phyloP scores from a whole-genome alignment of 2,797 vertebrate genomes.

The Poecilia gillii region DNA sequence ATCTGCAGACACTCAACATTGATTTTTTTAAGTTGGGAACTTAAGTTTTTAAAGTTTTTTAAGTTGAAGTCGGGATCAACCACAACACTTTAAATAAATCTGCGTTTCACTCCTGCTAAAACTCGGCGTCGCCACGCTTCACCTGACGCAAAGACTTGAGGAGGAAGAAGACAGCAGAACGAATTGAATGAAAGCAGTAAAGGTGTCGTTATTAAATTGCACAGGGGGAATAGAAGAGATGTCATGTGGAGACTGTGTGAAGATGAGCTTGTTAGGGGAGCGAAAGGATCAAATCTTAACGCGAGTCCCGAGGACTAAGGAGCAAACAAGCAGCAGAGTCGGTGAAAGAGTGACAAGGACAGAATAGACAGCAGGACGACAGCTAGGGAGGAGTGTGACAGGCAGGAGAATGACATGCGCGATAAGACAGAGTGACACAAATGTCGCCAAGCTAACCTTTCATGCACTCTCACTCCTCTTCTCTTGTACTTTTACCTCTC shows the following conservation, averaged over 20 bases:
- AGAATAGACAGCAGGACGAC: conserved; percentile 73
- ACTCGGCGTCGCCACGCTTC: conserved; percentile 29
- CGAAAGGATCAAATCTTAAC: conserved; percentile 60
- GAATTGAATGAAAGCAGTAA: conserved; percentile 44
- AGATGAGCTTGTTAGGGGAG: conserved; percentile 58
- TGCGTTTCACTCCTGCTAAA: conserved; percentile 25
- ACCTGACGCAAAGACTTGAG: conserved; percentile 45
- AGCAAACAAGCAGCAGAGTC: conserved; percentile 63
- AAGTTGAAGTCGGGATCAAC: background rate
- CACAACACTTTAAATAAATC: conserved; percentile 2
- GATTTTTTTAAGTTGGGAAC: too few relatives aligned
- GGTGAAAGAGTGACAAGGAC: conserved; percentile 73
- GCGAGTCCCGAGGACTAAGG: conserved; percentile 47
- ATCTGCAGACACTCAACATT: conserved; percentile 5
- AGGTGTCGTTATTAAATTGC: conserved; percentile 52
- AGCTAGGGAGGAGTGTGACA: conserved; percentile 67
- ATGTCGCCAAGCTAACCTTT: conserved; percentile 78
- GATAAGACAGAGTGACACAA: conserved; percentile 80
- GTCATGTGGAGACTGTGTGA: conserved; percentile 48
- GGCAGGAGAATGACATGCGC: conserved; percentile 68
- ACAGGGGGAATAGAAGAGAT: conserved; percentile 38
- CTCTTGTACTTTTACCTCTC: conserved; percentile 48
- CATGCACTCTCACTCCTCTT: conserved; percentile 57
- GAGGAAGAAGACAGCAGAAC: conserved; percentile 29
- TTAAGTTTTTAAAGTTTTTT: too few relatives aligned